These are phyloP conservation scores for Okamejei kenojei DNA, from an alignment of 2,797 vertebrate genomes.

Conservation along the genomic window DNA sequence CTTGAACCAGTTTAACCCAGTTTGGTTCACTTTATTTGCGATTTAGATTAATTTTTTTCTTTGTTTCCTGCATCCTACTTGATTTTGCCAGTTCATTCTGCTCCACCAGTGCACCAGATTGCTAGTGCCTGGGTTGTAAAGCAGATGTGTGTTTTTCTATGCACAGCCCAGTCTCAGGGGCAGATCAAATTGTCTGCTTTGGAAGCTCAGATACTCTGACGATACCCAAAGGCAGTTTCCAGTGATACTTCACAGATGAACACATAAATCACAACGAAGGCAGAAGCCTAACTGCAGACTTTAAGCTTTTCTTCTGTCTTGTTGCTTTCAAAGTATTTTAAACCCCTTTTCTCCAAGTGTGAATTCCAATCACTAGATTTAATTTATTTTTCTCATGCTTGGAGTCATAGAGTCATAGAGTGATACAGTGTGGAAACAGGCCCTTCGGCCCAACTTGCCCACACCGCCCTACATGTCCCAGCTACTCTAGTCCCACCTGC, in stretches of 20 bases:
- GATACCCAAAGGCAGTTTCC: background rate
- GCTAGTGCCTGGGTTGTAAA: background rate
- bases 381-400: too few relatives aligned
- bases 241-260: conserved; percentile 17
- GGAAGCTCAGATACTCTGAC: background rate
- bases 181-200: conserved; percentile 24
- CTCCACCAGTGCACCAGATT: background rate
- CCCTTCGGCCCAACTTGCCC: too few relatives aligned
- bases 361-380: background rate
- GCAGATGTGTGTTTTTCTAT: background rate
- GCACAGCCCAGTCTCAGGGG: background rate
- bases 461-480: too few relatives aligned
- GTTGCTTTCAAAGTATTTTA: too few relatives aligned
- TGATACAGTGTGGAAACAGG: too few relatives aligned
- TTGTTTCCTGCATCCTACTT: conserved; percentile 41
- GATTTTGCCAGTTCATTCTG: background rate
- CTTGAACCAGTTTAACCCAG: conserved; percentile 49
- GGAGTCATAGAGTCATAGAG: too few relatives aligned
- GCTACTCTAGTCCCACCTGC: too few relatives aligned
- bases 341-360: background rate
- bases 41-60: conserved; percentile 56
- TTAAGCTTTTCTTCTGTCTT: background rate
- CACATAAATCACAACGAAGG: background rate
- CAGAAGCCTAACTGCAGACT: too few relatives aligned
- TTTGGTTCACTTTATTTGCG: conserved; percentile 57